phyloP scores from a whole-genome alignment of 2,113 vertebrate genomes.

The Centropristis striata region DNA sequence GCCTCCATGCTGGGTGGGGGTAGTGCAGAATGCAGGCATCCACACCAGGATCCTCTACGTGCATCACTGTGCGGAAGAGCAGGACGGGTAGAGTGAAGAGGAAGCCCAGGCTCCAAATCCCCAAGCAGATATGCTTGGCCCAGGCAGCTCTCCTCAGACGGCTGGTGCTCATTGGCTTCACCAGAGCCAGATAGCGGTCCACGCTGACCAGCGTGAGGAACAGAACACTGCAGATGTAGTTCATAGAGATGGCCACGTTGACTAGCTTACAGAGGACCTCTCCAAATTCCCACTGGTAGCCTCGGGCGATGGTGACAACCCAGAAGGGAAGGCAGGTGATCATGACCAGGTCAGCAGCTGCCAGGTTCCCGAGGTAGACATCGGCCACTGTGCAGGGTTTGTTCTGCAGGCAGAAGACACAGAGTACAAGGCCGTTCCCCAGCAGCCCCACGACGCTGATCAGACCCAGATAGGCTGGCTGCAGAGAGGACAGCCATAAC shows the following conservation, averaged over 20 bases:
- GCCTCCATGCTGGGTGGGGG: constrained; percentile 69
- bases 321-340: constrained; percentile 81
- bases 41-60: constrained; percentile 18
- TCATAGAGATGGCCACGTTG: constrained; percentile 77
- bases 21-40: constrained; percentile 77
- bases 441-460: constrained; percentile 72
- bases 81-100: constrained; percentile 58
- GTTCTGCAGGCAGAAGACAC: constrained; percentile 75
- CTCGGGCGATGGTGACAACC: constrained; percentile 66
- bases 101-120: constrained; percentile 66
- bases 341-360: constrained; percentile 78
- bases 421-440: constrained; percentile 79
- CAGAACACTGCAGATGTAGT: constrained; percentile 76
- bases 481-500: constrained; percentile 68
- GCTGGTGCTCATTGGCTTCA: constrained; percentile 66
- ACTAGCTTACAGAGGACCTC: constrained; percentile 76
- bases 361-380: constrained; percentile 82
- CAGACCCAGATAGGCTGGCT: constrained; percentile 72
- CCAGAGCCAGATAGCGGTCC: constrained; percentile 83
- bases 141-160: constrained; percentile 60
- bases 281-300: constrained; percentile 79
- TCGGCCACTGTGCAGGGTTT: constrained; percentile 75
- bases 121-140: constrained; percentile 72
- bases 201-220: constrained; percentile 80
- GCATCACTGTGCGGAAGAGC: constrained; percentile 47